Evolutionary conservation across 2,113 vertebrate species (phyloP).

Genomic region (Sapayoa aenigma): DNA sequence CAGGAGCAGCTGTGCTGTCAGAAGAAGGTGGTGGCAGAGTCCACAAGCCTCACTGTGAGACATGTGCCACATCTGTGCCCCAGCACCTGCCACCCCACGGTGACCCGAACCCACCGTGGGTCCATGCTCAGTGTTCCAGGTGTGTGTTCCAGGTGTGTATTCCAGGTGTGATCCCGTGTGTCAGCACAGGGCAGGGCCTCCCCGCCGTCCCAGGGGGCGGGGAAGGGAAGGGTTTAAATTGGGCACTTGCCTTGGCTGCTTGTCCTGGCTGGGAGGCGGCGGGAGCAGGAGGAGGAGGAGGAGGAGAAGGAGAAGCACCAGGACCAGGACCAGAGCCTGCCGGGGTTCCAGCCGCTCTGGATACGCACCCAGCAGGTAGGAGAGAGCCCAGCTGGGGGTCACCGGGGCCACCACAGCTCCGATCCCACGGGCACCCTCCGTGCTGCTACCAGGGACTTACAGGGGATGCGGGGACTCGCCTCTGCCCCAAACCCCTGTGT

Average conservation of each 20-base stretch:
- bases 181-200: not conserved
- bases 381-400: not conserved
- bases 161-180: not conserved
- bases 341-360: not conserved
- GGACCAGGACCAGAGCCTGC: not conserved
- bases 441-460: not conserved
- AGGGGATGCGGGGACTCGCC: not conserved
- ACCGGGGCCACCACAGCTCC: not conserved
- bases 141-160: not conserved
- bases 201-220: not conserved
- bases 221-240: slow-evolving; percentile 27
- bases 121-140: not conserved
- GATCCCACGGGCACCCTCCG: accelerated
- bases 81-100: not conserved
- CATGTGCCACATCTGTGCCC: accelerated
- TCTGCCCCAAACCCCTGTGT: accelerated
- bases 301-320: not conserved
- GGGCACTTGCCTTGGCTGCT: not conserved
- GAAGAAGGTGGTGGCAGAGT: not conserved
- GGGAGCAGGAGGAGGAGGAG: not conserved
- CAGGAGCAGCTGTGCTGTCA: accelerated
- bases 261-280: not conserved
- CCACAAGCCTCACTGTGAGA: not conserved
- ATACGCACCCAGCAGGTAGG: not conserved
- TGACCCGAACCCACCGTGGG: not conserved